Evolutionary conservation across 2,113 vertebrate species (phyloP), one percentile per base, ranked within the genome.

Genomic region (Zosterops hypoxanthus): DNA sequence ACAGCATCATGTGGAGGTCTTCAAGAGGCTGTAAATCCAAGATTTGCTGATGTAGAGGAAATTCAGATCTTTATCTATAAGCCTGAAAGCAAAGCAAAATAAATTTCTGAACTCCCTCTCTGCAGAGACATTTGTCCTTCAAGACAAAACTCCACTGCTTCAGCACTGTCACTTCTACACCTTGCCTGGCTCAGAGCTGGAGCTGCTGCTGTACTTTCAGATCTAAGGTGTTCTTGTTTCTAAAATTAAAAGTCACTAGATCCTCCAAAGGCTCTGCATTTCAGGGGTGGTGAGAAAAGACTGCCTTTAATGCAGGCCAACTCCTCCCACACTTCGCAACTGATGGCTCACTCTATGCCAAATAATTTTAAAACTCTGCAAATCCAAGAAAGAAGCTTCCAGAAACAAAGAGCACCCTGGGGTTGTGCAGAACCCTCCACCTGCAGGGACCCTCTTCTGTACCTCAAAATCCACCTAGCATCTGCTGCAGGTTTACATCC

Each of bases 261-360:
- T 90, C 71, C 64, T 92, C 90, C 4, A 1, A 94, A 83, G 64
- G 72, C 64, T 94, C 79, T 7, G 4, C 68, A 70, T 83, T 95
- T 94, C 88, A 94, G 68, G 34, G 52, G 44, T 79, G 90, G 90
- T 90, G 85, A 95, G 85, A 96, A 96, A 96, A 93, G 56, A 56
- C 60, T 97, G 90, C 41, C 82, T 96, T 93, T 83, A 94, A 94
- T 13, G 3, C 80, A 86, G 85, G 90, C 92, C 94, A 97, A 79
- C 52, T 96, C 82, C 93, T 96, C 96, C 95, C 92, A 96, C 92
- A 81, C 93, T 80, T 83, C 3, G 60, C 92, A 73, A 91, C 56
- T 39, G 66, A 96, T 88, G 88, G 96, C 92, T 95, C 85, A 80
- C 79, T 96, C 94, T 83, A 88, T 49, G 92, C 85, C 94, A 91